phyloP scores from a whole-genome alignment of 2,797 vertebrate genomes.

The Phalloptychus januarius region DNA sequence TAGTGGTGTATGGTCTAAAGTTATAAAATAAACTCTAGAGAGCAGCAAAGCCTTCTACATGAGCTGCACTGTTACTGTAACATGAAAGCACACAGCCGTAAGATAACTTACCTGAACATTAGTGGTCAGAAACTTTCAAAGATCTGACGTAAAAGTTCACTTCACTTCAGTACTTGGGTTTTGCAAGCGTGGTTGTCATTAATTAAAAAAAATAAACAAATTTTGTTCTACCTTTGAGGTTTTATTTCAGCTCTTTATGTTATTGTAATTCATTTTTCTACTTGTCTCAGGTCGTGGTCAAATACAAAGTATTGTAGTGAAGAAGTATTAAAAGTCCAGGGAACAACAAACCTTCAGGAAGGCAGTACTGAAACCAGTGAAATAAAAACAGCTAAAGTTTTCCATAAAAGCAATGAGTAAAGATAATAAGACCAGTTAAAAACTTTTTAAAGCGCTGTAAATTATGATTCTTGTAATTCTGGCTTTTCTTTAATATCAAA shows the following conservation, averaged over 20 bases:
- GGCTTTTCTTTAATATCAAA: background rate
- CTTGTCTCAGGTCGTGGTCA: background rate
- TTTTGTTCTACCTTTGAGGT: background rate
- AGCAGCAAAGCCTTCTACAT: background rate
- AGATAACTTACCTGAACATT: background rate
- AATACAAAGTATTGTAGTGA: background rate
- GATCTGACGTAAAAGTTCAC: background rate
- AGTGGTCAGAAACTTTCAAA: background rate
- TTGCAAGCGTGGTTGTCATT: background rate
- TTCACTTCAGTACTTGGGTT: background rate
- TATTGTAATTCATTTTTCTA: background rate
- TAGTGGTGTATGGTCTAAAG: constrained; percentile 1
- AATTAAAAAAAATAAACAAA: background rate
- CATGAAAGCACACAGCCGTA: background rate
- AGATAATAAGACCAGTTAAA: background rate
- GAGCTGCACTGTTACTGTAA: background rate
- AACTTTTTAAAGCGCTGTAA: background rate
- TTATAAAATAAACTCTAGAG: background rate
- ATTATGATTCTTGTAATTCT: background rate
- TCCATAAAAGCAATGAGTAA: background rate
- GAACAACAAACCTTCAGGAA: background rate
- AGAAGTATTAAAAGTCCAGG: background rate
- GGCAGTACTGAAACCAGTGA: background rate
- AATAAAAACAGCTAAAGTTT: background rate
- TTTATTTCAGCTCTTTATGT: background rate